Evolutionary conservation across 2,113 vertebrate species (phyloP).

Genomic region (Gadus macrocephalus): DNA sequence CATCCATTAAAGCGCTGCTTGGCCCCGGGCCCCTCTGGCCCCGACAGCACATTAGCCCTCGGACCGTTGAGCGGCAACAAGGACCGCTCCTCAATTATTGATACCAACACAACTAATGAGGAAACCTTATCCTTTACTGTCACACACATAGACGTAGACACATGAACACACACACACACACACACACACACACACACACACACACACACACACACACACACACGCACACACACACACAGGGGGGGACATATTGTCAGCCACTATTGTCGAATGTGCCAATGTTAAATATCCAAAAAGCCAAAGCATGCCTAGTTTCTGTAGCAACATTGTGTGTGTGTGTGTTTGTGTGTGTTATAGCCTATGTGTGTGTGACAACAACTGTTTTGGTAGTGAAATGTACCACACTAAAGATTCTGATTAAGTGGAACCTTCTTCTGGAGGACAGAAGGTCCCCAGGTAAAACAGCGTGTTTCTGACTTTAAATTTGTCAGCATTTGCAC

Average conservation of each 20-base stretch:
- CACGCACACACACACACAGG: neutral
- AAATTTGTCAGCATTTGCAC: slow-evolving; percentile 42
- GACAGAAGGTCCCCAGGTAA: neutral
- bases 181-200: slow-evolving; percentile 19
- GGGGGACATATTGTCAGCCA: neutral
- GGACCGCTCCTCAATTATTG: slow-evolving; percentile 76
- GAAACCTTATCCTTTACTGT: slow-evolving; percentile 66
- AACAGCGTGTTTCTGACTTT: slow-evolving; percentile 30
- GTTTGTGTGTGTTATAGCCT: neutral
- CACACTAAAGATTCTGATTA: neutral
- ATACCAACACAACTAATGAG: slow-evolving; percentile 81
- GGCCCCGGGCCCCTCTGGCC: slow-evolving; percentile 47
- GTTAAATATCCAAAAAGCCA: neutral
- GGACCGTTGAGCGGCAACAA: slow-evolving; percentile 80
- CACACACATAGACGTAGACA: slow-evolving; percentile 18
- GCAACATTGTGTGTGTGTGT: neutral
- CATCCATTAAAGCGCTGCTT: slow-evolving; percentile 77
- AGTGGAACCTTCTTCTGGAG: neutral
- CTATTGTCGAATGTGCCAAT: neutral
- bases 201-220: slow-evolving; percentile 24
- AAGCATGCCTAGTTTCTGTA: neutral
- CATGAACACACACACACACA: slow-evolving; percentile 31
- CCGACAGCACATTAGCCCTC: slow-evolving; percentile 78
- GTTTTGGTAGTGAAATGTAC: neutral
- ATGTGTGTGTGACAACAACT: neutral